phyloP scores from a whole-genome alignment of 2,888 invertebrate species.

The Matsumyia berberina region DNA sequence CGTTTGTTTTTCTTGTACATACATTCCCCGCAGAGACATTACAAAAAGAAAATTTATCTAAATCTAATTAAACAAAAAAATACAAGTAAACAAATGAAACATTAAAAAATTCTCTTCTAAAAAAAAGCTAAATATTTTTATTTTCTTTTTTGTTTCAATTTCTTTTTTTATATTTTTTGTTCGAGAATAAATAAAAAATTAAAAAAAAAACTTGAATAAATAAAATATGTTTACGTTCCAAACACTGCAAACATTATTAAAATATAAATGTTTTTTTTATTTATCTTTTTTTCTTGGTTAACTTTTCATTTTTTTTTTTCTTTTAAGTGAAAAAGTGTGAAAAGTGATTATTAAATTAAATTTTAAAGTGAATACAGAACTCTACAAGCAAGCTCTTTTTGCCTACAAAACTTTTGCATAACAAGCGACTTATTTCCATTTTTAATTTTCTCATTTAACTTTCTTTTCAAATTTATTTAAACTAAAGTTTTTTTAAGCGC shows the following conservation, averaged over 20 bases:
- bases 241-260: conserved; percentile 79
- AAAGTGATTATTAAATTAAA: conserved; percentile 42
- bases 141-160: conserved; percentile 29
- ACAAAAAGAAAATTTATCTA: conserved; percentile 59
- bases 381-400: conserved; percentile 48
- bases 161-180: conserved; percentile 41
- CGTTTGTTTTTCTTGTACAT: conserved; percentile 76
- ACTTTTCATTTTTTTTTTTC: conserved; percentile 58
- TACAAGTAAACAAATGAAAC: conserved; percentile 80
- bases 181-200: conserved; percentile 32
- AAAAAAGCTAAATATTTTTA: conserved; percentile 40
- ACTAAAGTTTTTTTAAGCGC: conserved; percentile 26
- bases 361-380: conserved; percentile 38
- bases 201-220: conserved; percentile 9
- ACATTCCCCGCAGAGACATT: conserved; percentile 67
- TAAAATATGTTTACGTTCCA: conserved; percentile 35
- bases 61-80: conserved; percentile 67
- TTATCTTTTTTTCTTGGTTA: conserved; percentile 30
- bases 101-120: conserved; percentile 55
- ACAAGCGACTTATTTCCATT: conserved; percentile 48
- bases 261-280: conserved; percentile 9
- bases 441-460: conserved; percentile 8
- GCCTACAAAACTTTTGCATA: conserved; percentile 48
- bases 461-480: conserved; percentile 1
- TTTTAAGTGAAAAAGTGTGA: conserved; percentile 72